phyloP scores from a whole-genome alignment of 2,797 vertebrate genomes.

The Sitta carolinensis region DNA sequence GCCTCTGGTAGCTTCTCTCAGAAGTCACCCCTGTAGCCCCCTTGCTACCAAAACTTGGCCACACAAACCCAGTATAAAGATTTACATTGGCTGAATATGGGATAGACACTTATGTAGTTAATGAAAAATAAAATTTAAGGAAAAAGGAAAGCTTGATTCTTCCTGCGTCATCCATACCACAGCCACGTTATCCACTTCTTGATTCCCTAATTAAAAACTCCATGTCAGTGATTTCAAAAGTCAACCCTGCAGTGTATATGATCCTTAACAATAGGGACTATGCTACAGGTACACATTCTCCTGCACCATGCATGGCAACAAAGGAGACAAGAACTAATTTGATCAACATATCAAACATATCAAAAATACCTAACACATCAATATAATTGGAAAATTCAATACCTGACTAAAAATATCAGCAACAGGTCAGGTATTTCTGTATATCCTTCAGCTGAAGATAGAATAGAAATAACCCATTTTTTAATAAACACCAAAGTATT shows the following conservation, averaged over 20 bases:
- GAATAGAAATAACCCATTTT: not conserved
- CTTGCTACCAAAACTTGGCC: not conserved
- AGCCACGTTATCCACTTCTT: not conserved
- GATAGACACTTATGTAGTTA: not conserved
- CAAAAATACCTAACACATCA: not conserved
- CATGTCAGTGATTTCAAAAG: not conserved
- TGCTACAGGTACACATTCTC: not conserved
- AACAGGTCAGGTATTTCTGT: not conserved
- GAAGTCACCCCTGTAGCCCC: not conserved
- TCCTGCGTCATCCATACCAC: not conserved
- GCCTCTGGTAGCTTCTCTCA: not conserved
- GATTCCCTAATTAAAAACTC: not conserved
- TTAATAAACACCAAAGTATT: not conserved
- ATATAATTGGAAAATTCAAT: not conserved
- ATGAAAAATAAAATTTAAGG: not conserved
- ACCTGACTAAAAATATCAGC: not conserved
- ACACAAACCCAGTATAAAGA: not conserved
- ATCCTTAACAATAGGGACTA: not conserved
- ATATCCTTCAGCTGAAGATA: not conserved
- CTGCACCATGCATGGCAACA: not conserved
- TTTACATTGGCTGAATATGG: not conserved
- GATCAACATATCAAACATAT: not conserved
- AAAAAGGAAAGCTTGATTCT: not conserved
- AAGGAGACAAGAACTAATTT: not conserved
- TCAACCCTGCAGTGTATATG: rapidly evolving